Evolutionary conservation across 2,888 invertebrate species (phyloP).

Genomic region (Chrysolina haemoptera): DNA sequence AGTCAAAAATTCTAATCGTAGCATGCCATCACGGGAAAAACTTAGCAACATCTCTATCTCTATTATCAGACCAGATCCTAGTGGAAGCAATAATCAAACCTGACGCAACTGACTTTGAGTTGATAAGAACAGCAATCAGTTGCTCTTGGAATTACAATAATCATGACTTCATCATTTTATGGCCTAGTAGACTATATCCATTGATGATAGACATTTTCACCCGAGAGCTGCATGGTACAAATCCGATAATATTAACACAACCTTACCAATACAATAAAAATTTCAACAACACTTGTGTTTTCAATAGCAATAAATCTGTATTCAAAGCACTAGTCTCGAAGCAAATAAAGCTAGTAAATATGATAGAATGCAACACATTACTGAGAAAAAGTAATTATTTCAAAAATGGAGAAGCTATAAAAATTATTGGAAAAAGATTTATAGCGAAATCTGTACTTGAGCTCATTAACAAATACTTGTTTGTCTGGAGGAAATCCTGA

Average conservation of each 20-base stretch:
- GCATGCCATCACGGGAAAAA: conserved; percentile 13
- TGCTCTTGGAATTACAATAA: neutral
- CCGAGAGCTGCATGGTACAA: neutral
- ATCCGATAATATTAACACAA: conserved; percentile 7
- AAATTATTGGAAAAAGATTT: conserved; percentile 5
- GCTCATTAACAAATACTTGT: neutral
- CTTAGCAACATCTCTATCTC: conserved; percentile 6
- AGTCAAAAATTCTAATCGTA: neutral
- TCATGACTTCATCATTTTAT: conserved; percentile 7
- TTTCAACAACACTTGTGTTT: conserved; percentile 1
- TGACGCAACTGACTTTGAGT: conserved; percentile 12
- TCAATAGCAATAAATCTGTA: neutral
- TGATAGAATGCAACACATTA: conserved; percentile 2
- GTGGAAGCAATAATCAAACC: conserved; percentile 13
- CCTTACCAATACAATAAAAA: conserved; percentile 12
- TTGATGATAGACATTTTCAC: neutral
- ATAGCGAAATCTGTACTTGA: neutral
- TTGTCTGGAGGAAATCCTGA: neutral
- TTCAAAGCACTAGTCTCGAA: neutral
- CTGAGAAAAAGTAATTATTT: neutral
- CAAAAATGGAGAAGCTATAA: neutral
- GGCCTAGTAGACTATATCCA: conserved; percentile 6
- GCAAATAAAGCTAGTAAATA: neutral
- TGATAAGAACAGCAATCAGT: neutral
- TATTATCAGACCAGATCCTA: neutral